Evolutionary conservation across 2,797 vertebrate species (phyloP).

Genomic region (Lepilemur ruficaudatus): DNA sequence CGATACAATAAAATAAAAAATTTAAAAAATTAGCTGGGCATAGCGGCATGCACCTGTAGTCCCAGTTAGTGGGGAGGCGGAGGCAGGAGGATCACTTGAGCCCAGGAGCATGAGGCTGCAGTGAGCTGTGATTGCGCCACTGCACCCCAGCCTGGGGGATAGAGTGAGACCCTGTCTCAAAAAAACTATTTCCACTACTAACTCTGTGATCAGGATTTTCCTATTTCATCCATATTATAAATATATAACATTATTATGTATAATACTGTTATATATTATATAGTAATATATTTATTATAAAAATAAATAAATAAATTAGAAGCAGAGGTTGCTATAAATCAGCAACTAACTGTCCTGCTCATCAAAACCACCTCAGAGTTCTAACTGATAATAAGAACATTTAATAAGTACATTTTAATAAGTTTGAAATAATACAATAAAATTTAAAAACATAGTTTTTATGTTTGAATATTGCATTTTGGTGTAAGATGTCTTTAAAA

Average conservation of each 20-base stretch:
- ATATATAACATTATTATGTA: too few species aligned
- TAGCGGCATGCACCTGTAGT: too few species aligned
- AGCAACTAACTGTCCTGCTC: background rate
- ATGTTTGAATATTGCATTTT: constrained; percentile 3
- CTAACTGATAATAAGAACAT: background rate
- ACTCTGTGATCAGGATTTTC: background rate
- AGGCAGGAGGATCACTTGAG: background rate
- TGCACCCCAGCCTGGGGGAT: background rate
- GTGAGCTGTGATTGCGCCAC: background rate
- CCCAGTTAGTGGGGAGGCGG: too few species aligned
- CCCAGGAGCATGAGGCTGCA: background rate
- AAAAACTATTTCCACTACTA: background rate
- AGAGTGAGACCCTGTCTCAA: background rate
- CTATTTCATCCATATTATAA: background rate
- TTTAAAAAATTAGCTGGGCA: too few species aligned
- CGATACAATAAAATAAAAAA: too few species aligned
- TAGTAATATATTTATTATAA: too few species aligned
- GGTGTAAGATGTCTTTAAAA: background rate
- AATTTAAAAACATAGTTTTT: background rate
- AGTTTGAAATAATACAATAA: background rate
- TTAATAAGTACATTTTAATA: background rate
- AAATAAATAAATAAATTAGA: background rate
- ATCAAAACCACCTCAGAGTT: background rate
- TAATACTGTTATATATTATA: too few species aligned
- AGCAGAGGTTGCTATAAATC: background rate